Evolutionary conservation across 2,888 invertebrate genomes (phyloP).

Genomic region (Diaphora mendica): DNA sequence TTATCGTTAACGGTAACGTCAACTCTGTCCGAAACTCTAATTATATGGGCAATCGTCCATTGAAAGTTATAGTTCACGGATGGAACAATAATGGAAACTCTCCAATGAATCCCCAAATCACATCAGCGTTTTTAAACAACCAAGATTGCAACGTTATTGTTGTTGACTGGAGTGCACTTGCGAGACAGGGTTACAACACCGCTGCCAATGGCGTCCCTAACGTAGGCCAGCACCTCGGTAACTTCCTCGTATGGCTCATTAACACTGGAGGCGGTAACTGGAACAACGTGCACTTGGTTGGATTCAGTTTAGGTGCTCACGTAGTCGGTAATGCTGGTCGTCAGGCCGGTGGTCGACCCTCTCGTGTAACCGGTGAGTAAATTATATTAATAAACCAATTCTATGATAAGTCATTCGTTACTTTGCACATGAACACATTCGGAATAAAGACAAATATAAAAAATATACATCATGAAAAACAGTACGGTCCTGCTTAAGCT

Average conservation of each 20-base stretch:
- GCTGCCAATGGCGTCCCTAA: slow-evolving; percentile 62
- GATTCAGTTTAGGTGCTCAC: slow-evolving; percentile 79
- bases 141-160: slow-evolving; percentile 70
- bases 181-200: slow-evolving; percentile 56
- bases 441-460: no score
- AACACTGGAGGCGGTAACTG: slow-evolving; percentile 68
- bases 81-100: slow-evolving; percentile 70
- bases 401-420: slow-evolving; percentile 21
- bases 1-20: slow-evolving; percentile 53
- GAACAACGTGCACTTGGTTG: slow-evolving; percentile 73
- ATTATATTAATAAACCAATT: neutral
- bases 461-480: no score
- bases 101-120: slow-evolving; percentile 60
- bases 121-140: slow-evolving; percentile 64
- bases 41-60: slow-evolving; percentile 52
- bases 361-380: slow-evolving; percentile 68
- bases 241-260: slow-evolving; percentile 70
- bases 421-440: no score
- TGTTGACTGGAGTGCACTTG: slow-evolving; percentile 67
- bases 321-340: slow-evolving; percentile 74
- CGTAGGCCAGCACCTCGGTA: slow-evolving; percentile 67
- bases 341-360: slow-evolving; percentile 53
- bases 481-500: no score
- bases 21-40: slow-evolving; percentile 58
- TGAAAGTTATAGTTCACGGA: slow-evolving; percentile 71